phyloP scores from a whole-genome alignment of 2,888 invertebrate genomes.

The Amphipyra tragopoginis region DNA sequence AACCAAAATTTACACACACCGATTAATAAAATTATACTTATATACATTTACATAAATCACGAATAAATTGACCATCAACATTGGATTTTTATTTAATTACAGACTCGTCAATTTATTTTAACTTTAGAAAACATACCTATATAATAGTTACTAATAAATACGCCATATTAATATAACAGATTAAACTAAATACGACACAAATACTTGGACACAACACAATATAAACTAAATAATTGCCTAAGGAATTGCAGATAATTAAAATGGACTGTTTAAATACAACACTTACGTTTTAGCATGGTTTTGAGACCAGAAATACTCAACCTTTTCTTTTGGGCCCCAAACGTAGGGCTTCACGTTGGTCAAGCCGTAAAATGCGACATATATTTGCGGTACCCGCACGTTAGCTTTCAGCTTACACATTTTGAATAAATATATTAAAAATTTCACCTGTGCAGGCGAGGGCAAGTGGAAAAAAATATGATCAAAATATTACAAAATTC shows the following conservation, averaged over 20 bases:
- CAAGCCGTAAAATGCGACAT: not conserved
- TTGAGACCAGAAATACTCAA: not conserved
- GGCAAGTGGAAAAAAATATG: no score
- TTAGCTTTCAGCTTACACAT: no score
- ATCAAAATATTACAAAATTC: no score
- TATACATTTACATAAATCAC: constrained; percentile 21
- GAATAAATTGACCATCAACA: not conserved
- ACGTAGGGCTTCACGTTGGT: not conserved
- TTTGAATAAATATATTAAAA: no score
- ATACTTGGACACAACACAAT: constrained; percentile 8
- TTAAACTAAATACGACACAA: not conserved
- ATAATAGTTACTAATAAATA: not conserved
- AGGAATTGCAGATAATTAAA: constrained; percentile 10
- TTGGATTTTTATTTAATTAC: no score
- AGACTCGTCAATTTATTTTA: no score
- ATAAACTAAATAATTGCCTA: constrained; percentile 12
- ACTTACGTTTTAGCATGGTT: constrained; percentile 9
- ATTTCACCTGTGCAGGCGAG: no score
- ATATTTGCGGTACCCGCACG: no score
- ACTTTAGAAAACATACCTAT: no score
- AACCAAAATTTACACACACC: constrained; percentile 46
- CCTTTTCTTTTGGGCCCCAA: not conserved
- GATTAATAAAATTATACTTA: constrained; percentile 17
- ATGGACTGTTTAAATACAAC: constrained; percentile 7
- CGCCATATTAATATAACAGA: no score